Evolutionary conservation across 2,888 invertebrate genomes (phyloP), one percentile per base, ranked within the genome.

Genomic region (Drosophila phalerata): DNA sequence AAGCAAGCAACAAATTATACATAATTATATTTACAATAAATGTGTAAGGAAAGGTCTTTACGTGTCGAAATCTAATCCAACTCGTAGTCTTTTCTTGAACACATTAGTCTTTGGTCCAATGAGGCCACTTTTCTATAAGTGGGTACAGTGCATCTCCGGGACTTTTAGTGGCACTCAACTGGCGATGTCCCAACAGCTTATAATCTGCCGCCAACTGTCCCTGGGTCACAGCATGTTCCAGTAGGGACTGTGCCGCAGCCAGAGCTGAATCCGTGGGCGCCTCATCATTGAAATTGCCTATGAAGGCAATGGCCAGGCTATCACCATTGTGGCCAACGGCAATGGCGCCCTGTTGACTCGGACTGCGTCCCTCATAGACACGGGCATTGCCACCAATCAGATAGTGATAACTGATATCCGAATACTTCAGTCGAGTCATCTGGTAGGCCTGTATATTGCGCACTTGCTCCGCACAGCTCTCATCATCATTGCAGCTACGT

Each of bases 351-450:
- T 94, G 93, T 58, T 92, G 91, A 67, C 94, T 94, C 95, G 96
- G 96, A 1, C 95, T 95, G 19, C 96, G 94, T 5, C 96, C 96
- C 79, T 94, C 94, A 89, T 96, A 96, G 0, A 94, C 95, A 0
- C 94, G 93, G 0, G 96, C 96, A 82, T 96, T 96, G 5, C 95
- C 96, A 0, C 96, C 97, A 1, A 97, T 94, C 10, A 97, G 89
- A 81, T 96, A 97, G 90, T 96, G 97, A 91, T 96, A 97, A 0
- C 93, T 95, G 22, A 96, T 96, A 85, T 96, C 96, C 62, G 92
- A 93, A 94, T 95, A 96, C 0, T 92, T 83, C 15, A 87, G 85
- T 32, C 92, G 91, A 52, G 95, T 94, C 69, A 96, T 95, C 90
- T 97, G 96, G 78, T 93, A 95, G 17, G 91, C 93, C 89, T 96